Base-by-base conservation (phyloP, 2,113 vertebrate species). In the Urocolius indicus region DNA sequence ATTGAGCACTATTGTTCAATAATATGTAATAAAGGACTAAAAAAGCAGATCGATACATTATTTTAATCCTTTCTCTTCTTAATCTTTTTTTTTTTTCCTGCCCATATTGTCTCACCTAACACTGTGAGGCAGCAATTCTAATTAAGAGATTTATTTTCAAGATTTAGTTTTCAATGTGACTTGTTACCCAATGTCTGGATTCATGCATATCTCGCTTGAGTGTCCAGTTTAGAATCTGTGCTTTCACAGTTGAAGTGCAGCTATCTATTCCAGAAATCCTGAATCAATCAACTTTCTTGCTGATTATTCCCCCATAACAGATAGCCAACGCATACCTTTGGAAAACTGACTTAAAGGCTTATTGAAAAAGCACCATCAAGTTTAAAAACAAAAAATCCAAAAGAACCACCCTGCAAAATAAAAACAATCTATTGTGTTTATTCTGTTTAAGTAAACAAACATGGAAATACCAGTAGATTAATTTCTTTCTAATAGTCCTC, bases 331-430 rank as follows among this genome's bases (percentile, higher is more conserved):
- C 7, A 20, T 49, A 12, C 10, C 10, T 83, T 84, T 77, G 23
- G 27, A 57, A 61, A 36, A 5, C 23, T 76, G 20, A 21, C n/a
- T 34, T 69, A 20, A 30, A 21, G 11, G 4, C 13, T 57, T 81
- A 26, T n/a, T 69, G 10, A 52, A 74, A 74, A 91, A 81, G 9
- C 29, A 16, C 9, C 36, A 20, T n/a, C 41, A 48, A 18, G 15
- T 66, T 78, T 1, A 0, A 0, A 2, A n/a, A 80, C 38, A 38
- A 7, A 34, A 18, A 11, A 2, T 1, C 0, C 38, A 36, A 45
- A 23, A n/a, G 38, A 41, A 41, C 38, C 38, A 41, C 38, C 12
- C 49, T 89, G 6, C 7, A 78, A 63, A 78, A 41, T n/a, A 24
- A 84, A 77, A 41, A 1, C 30, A 57, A 46, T 5, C 2, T 55